Conservation (phyloP, 1,140 invertebrate genomes). For the Tribolium castaneum region DNA sequence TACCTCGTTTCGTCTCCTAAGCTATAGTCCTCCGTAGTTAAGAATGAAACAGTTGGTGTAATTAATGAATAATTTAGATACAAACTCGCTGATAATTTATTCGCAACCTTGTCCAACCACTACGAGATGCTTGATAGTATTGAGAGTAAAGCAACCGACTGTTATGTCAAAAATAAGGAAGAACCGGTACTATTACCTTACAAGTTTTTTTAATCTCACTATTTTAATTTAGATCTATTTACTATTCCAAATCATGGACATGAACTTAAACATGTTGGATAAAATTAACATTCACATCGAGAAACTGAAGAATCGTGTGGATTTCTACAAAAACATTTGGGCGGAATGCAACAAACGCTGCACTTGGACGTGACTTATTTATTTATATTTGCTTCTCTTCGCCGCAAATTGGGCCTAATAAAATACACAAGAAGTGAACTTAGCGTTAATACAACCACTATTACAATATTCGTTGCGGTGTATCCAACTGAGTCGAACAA, state of each 20-base stretch:
- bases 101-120: not conserved
- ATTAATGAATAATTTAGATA: not conserved
- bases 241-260: not conserved
- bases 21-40: too few species aligned
- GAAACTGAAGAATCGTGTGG: not conserved
- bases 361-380: not conserved
- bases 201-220: not conserved
- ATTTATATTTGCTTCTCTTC: constrained; percentile 52
- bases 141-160: constrained; percentile 7
- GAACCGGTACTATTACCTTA: not conserved
- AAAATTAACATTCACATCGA: not conserved
- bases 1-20: too few species aligned
- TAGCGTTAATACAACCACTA: constrained; percentile 36
- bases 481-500: constrained; percentile 47
- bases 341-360: not conserved
- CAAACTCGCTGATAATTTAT: not conserved
- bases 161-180: not conserved
- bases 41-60: not conserved
- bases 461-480: constrained; percentile 37
- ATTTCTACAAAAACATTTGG: not conserved
- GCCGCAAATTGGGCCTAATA: constrained; percentile 47
- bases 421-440: constrained; percentile 43
- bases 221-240: constrained; percentile 6
- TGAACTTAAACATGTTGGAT: not conserved
- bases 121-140: constrained; percentile 1